These are phyloP conservation scores for Onychostoma macrolepis DNA, from an alignment of 2,113 vertebrate genomes.

Conservation along the genomic window DNA sequence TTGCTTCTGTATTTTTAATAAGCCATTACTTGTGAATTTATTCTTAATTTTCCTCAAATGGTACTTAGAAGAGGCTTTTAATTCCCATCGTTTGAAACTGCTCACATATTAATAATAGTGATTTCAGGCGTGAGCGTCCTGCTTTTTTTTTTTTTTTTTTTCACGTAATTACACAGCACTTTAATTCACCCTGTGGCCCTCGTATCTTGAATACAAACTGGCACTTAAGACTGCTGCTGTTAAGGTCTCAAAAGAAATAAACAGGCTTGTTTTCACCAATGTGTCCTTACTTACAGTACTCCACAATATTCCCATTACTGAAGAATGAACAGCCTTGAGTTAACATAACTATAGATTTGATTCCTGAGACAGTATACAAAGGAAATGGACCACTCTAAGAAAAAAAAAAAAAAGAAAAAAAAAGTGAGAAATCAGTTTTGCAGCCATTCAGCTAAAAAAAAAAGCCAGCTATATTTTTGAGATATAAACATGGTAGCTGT, in stretches of 20 bases:
- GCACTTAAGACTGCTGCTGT: background rate
- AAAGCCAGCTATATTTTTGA: background rate
- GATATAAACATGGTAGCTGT: too few relatives aligned
- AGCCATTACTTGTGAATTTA: constrained; percentile 11
- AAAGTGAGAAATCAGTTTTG: background rate
- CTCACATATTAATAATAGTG: constrained; percentile 42
- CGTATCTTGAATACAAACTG: background rate
- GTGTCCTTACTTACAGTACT: background rate
- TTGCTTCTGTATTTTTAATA: constrained; percentile 44
- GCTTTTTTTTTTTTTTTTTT: background rate
- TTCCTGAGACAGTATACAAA: background rate
- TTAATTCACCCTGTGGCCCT: constrained; percentile 33
- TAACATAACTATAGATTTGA: constrained; percentile 5
- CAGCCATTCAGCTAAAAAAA: background rate
- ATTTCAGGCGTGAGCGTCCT: background rate
- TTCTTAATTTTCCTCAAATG: constrained; percentile 31
- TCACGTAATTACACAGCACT: constrained; percentile 31
- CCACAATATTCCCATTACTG: constrained; percentile 3
- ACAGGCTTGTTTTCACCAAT: background rate
- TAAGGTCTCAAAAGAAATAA: constrained; percentile 34
- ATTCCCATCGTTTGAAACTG: constrained; percentile 26
- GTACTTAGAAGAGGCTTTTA: constrained; percentile 42
- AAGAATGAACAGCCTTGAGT: background rate
- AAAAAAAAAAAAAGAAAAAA: background rate
- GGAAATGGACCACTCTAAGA: background rate